These are phyloP conservation scores for Trichogramma evanescens DNA, from an alignment of 2,888 invertebrate species.

Conservation along the genomic window DNA sequence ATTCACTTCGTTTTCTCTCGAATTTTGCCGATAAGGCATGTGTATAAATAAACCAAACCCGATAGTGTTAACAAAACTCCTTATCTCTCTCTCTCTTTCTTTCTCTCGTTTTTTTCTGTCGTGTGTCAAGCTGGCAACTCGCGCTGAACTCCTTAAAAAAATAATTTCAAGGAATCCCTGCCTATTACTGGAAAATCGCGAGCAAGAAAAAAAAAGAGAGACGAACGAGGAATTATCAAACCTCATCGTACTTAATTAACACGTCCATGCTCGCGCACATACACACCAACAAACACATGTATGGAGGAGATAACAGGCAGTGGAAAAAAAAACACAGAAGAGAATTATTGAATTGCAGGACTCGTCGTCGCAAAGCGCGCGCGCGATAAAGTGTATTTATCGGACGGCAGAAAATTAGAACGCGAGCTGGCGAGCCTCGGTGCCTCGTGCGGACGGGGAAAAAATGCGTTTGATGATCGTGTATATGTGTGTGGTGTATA, in stretches of 20 bases:
- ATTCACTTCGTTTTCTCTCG: conserved; percentile 6
- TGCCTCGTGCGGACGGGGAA: too few relatives aligned
- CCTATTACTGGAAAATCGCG: background rate
- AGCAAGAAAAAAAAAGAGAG: conserved; percentile 5
- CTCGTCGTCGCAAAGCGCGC: background rate
- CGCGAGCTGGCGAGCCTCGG: background rate
- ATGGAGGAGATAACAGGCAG: too few relatives aligned
- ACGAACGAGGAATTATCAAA: background rate
- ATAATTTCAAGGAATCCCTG: conserved; percentile 1
- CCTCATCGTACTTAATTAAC: too few relatives aligned
- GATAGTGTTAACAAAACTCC: conserved; percentile 2
- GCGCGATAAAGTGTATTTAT: background rate
- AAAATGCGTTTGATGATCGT: too few relatives aligned
- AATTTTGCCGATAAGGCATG: conserved; percentile 16
- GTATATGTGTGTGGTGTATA: background rate
- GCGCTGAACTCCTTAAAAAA: background rate
- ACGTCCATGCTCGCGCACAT: too few relatives aligned
- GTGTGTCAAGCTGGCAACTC: too few relatives aligned
- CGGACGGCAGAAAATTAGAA: conserved; percentile 1
- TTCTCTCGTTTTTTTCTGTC: too few relatives aligned
- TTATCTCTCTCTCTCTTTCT: conserved; percentile 4
- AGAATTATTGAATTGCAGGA: background rate
- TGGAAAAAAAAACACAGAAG: too few relatives aligned
- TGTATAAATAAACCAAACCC: conserved; percentile 7
- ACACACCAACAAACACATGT: too few relatives aligned